Evolutionary conservation across 1,140 invertebrate genomes (phyloP).

Genomic region (Teleopsis dalmanni): DNA sequence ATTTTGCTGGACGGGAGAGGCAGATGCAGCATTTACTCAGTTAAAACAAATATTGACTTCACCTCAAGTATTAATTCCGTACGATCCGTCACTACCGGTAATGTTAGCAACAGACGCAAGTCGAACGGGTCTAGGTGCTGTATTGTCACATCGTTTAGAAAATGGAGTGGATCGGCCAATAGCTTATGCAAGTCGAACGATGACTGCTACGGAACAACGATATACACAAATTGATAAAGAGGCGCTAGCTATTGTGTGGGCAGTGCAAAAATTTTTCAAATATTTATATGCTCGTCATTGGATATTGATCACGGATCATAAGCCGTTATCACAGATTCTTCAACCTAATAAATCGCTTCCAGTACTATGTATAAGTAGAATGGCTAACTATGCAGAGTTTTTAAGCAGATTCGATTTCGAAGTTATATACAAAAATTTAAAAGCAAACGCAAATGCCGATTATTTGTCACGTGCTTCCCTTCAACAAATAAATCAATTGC

Average conservation of each 20-base stretch:
- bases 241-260: constrained; percentile 42
- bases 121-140: neutral
- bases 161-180: neutral
- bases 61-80: constrained; percentile 4
- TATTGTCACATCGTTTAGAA: neutral
- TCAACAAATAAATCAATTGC: neutral
- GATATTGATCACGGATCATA: constrained; percentile 47
- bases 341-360: constrained; percentile 26
- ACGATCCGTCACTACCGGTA: constrained; percentile 3
- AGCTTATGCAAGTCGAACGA: constrained; percentile 10
- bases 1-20: neutral
- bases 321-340: constrained; percentile 42
- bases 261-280: constrained; percentile 39
- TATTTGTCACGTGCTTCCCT: constrained; percentile 15
- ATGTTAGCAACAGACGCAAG: constrained; percentile 3
- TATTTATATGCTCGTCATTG: constrained; percentile 46
- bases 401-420: constrained; percentile 13
- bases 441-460: constrained; percentile 23
- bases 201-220: constrained; percentile 43
- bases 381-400: constrained; percentile 22
- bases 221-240: constrained; percentile 47
- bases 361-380: constrained; percentile 26
- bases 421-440: constrained; percentile 19
- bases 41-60: constrained; percentile 4
- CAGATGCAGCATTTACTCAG: neutral